Evolutionary conservation across 2,113 vertebrate species (phyloP).

Genomic region (Oceanodroma tethys): DNA sequence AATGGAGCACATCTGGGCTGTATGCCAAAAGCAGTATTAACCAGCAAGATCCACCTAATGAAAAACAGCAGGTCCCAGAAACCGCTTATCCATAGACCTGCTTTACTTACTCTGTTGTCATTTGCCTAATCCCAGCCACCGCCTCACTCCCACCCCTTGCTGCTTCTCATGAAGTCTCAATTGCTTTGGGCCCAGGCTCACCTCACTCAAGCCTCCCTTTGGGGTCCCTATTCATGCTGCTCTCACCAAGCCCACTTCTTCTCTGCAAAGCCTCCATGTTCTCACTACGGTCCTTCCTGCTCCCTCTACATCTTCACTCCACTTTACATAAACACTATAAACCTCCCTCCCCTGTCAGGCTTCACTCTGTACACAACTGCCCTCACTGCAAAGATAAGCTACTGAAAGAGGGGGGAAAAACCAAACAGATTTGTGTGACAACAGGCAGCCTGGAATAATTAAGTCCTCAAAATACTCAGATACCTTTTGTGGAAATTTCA

Average conservation of each 20-base stretch:
- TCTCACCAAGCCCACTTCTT: not conserved
- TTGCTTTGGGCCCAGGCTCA: not conserved
- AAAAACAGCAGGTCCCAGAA: not conserved
- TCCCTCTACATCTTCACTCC: not conserved
- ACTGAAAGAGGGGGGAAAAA: no score
- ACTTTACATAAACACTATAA: not conserved
- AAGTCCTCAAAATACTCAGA: not conserved
- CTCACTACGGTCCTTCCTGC: not conserved
- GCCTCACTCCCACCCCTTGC: not conserved
- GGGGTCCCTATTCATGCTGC: not conserved
- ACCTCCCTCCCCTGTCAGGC: not conserved
- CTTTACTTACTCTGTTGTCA: not conserved
- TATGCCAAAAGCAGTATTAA: not conserved
- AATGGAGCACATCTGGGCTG: not conserved
- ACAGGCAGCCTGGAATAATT: not conserved
- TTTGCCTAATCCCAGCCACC: not conserved
- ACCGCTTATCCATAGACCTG: rapidly evolving
- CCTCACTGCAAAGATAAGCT: not conserved
- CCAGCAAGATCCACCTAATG: not conserved
- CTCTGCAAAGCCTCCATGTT: not conserved
- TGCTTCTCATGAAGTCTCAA: not conserved
- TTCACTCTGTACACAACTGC: not conserved
- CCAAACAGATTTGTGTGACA: not conserved
- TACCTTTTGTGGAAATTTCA: not conserved
- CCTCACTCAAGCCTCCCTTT: not conserved